phyloP scores from a whole-genome alignment of 2,797 vertebrate genomes.

The Squalus acanthias region DNA sequence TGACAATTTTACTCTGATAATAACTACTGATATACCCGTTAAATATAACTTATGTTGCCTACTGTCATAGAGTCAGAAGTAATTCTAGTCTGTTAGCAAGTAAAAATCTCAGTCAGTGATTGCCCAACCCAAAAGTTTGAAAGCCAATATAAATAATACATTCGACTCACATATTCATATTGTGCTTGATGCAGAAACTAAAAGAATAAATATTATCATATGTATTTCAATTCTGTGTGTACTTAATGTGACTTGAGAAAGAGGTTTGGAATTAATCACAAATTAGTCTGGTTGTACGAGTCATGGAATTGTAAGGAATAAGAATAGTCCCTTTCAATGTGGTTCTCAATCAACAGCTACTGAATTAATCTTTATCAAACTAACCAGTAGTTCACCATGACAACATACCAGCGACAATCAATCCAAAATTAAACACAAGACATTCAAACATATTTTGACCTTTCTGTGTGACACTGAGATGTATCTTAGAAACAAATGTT shows the following conservation, averaged over 20 bases:
- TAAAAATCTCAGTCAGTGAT: not conserved
- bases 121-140: not conserved
- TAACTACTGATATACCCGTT: not conserved
- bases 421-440: not conserved
- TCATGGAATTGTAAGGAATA: too few relatives aligned
- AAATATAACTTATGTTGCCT: not conserved
- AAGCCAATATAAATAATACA: not conserved
- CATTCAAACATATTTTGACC: not conserved
- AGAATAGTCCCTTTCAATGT: not conserved
- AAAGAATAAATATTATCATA: not conserved
- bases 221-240: not conserved
- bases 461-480: too few relatives aligned
- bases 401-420: not conserved
- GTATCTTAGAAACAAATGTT: too few relatives aligned
- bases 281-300: too few relatives aligned
- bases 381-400: not conserved
- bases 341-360: not conserved
- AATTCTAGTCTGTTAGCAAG: not conserved
- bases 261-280: not conserved
- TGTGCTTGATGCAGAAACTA: not conserved
- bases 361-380: not conserved
- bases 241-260: not conserved
- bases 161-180: not conserved
- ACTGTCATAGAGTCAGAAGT: not conserved
- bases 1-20: not conserved